Evolutionary conservation across 1,140 invertebrate genomes (phyloP).

Genomic region (Heliconius hewitsoni): DNA sequence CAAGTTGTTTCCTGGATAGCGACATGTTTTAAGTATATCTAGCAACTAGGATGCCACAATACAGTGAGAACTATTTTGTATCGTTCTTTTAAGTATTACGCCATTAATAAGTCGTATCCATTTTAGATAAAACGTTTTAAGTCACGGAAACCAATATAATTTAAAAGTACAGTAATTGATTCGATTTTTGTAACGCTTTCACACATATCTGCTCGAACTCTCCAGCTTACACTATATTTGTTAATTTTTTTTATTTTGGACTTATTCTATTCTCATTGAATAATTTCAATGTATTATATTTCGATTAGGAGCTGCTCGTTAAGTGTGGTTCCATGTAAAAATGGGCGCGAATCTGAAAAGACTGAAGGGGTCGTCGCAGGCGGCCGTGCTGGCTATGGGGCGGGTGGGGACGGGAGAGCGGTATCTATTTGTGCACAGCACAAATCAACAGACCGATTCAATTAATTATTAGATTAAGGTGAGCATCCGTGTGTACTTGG

Average conservation of each 20-base stretch:
- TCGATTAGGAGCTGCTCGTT: constrained; percentile 64
- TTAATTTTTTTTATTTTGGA: background rate
- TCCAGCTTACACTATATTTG: constrained; percentile 7
- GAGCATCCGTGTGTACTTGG: constrained; percentile 70
- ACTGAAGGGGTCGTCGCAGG: constrained; percentile 69
- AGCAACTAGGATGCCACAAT: constrained; percentile 68
- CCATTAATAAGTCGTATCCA: background rate
- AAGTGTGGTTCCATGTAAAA: constrained; percentile 73
- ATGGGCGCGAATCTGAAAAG: constrained; percentile 79
- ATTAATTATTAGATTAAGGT: constrained; percentile 82
- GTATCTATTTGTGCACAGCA: constrained; percentile 77
- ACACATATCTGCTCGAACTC: constrained; percentile 36
- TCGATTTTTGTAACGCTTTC: constrained; percentile 10
- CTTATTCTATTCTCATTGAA: background rate
- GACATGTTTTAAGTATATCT: constrained; percentile 61
- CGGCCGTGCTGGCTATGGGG: constrained; percentile 51
- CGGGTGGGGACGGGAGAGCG: constrained; percentile 54
- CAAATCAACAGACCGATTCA: constrained; percentile 80
- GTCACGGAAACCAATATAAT: background rate
- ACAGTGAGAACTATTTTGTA: constrained; percentile 45
- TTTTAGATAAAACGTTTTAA: background rate
- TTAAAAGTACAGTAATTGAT: background rate
- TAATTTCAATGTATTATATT: constrained; percentile 16
- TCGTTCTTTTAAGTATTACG: background rate
- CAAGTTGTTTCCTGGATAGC: constrained; percentile 57